Percentiles rank a stretch among this genome's conserved stretches.
Conservation (phyloP, 1,140 invertebrate species). For the Drosophila lowei region DNA sequence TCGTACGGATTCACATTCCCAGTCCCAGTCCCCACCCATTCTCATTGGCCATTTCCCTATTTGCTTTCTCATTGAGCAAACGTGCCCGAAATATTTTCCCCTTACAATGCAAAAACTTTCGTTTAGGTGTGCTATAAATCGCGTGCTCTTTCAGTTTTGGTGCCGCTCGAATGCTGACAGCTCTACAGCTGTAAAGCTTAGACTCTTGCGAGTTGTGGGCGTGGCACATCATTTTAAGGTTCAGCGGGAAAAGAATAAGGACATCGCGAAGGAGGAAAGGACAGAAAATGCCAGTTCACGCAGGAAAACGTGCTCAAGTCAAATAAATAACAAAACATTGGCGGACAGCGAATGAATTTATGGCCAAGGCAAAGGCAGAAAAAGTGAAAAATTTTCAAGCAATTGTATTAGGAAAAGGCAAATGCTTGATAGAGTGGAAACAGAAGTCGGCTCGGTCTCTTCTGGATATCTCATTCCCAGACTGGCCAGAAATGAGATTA, state of each 20-base stretch:
- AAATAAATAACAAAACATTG: constrained; percentile 80
- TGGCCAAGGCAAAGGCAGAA: constrained; percentile 27
- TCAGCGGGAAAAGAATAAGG: constrained; percentile 11
- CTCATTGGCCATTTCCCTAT: constrained; percentile 25
- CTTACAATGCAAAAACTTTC: constrained; percentile 65
- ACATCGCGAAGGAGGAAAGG: constrained; percentile 15
- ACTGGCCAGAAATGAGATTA: constrained; percentile 49
- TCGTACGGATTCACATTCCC: constrained; percentile 13
- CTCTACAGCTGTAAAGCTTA: constrained; percentile 31
- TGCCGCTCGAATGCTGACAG: constrained; percentile 75
- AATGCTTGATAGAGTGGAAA: constrained; percentile 23
- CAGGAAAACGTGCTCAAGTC: constrained; percentile 69
- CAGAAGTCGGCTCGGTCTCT: constrained; percentile 2
- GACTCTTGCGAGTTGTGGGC: constrained; percentile 38
- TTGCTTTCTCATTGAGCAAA: constrained; percentile 57
- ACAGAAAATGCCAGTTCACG: constrained; percentile 46
- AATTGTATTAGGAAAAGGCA: constrained; percentile 52
- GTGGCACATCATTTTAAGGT: constrained; percentile 78
- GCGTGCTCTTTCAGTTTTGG: constrained; percentile 64
- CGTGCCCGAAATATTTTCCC: constrained; percentile 55
- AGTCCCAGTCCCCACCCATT: too few species aligned
- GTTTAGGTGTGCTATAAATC: constrained; percentile 76
- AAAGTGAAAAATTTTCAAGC: constrained; percentile 46
- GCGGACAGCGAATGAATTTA: constrained; percentile 74
- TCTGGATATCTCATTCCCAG: constrained; percentile 2